Percentiles rank a stretch among this genome's conserved stretches.
Evolutionary conservation across 2,888 invertebrate species (phyloP).

Genomic region (Carpatolechia fugitivella): DNA sequence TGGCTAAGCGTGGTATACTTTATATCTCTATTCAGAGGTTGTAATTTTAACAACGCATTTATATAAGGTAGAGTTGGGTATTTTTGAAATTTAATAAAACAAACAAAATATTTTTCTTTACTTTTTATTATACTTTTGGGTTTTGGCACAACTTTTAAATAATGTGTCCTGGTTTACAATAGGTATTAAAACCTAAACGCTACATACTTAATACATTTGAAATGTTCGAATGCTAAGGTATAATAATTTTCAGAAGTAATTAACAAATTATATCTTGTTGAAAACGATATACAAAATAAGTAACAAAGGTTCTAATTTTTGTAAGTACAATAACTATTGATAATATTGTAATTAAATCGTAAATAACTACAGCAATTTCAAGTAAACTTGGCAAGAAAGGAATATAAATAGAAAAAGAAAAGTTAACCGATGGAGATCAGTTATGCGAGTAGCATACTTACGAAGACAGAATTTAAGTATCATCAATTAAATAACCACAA

Average conservation of each 20-base stretch:
- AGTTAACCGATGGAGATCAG: conserved; percentile 50
- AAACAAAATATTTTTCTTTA: conserved; percentile 56
- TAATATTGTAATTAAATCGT: not conserved
- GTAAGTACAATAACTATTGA: conserved; percentile 13
- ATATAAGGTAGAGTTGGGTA: too few relatives aligned
- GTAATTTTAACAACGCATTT: too few relatives aligned
- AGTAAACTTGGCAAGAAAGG: conserved; percentile 36
- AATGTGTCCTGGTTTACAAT: conserved; percentile 74
- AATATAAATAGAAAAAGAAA: conserved; percentile 47
- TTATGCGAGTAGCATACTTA: conserved; percentile 39
- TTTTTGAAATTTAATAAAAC: conserved; percentile 26
- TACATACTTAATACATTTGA: conserved; percentile 66
- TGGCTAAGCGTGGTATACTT: too few relatives aligned
- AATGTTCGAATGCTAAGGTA: conserved; percentile 51
- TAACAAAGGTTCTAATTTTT: conserved; percentile 30
- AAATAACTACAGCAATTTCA: not conserved
- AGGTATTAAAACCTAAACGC: conserved; percentile 72
- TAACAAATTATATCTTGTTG: conserved; percentile 37
- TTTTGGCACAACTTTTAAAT: conserved; percentile 78
- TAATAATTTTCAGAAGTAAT: conserved; percentile 27
- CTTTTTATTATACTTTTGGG: conserved; percentile 78
- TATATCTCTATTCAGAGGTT: too few relatives aligned
- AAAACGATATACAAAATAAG: conserved; percentile 27
- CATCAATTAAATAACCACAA: conserved; percentile 69
- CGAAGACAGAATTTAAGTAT: conserved; percentile 47